Evolutionary conservation across 2,113 vertebrate genomes (phyloP).

Genomic region (Rhadina sibilatrix): DNA sequence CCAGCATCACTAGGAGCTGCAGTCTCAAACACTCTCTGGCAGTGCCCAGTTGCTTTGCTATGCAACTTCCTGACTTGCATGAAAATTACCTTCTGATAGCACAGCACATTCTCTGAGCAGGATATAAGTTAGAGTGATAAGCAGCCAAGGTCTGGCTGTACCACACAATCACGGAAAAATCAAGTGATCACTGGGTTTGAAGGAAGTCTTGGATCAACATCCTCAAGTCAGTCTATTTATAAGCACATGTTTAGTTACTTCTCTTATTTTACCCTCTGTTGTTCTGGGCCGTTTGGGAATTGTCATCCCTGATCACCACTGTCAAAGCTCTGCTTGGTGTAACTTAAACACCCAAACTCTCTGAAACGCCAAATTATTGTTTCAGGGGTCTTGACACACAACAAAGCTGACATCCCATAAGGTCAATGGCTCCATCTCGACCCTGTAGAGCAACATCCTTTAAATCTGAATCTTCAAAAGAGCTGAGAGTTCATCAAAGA

Average conservation of each 20-base stretch:
- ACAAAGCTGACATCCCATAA: background rate
- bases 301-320: background rate
- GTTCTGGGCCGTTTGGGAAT: background rate
- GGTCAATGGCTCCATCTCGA: background rate
- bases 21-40: background rate
- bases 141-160: background rate
- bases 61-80: background rate
- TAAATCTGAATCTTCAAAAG: background rate
- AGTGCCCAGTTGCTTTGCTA: background rate
- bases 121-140: background rate
- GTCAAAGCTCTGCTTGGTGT: background rate
- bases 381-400: background rate
- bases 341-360: background rate
- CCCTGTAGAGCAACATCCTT: background rate
- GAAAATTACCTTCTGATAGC: background rate
- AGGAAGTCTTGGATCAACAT: background rate
- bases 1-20: background rate
- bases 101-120: background rate
- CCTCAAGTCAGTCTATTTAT: background rate
- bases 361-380: background rate
- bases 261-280: background rate
- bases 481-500: background rate
- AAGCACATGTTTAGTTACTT: background rate
- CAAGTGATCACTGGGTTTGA: background rate
- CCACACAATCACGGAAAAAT: background rate